Percentiles rank a stretch among this genome's conserved stretches.
These are phyloP conservation scores for Hiodon tergisus DNA, from an alignment of 2,113 vertebrate species.

Conservation along the genomic window DNA sequence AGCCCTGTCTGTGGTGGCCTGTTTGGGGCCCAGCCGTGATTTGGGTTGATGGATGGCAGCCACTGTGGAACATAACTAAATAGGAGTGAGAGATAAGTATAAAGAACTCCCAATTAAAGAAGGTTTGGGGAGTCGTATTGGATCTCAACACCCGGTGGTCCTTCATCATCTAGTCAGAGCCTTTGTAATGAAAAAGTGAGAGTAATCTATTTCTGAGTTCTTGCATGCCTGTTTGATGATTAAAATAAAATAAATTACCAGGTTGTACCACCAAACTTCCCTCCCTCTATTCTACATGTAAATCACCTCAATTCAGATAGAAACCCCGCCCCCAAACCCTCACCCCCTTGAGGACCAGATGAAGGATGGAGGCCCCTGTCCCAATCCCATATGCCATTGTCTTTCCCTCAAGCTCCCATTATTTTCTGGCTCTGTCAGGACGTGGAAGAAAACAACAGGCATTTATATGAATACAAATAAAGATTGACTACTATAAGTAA, in stretches of 20 bases:
- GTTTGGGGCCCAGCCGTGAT: not conserved
- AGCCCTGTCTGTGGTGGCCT: too few relatives aligned
- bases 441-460: too few relatives aligned
- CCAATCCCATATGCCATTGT: not conserved
- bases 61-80: not conserved
- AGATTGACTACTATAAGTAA: too few relatives aligned
- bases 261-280: not conserved
- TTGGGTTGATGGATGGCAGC: not conserved
- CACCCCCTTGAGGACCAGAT: too few relatives aligned
- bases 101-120: too few relatives aligned
- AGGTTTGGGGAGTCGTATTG: too few relatives aligned
- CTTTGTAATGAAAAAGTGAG: not conserved
- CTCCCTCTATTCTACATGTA: too few relatives aligned
- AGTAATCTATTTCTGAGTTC: not conserved
- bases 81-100: not conserved
- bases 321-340: too few relatives aligned
- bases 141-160: not conserved
- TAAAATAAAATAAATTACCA: not conserved
- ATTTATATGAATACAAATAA: too few relatives aligned
- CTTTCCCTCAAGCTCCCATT: too few relatives aligned
- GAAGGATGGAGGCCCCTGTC: not conserved
- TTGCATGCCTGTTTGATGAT: constrained; percentile 6
- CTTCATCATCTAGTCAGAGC: not conserved
- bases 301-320: too few relatives aligned
- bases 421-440: too few relatives aligned